Evolutionary conservation across 2,113 vertebrate genomes (phyloP), one percentile per base, ranked within the genome.

Genomic region (Xiphophorus couchianus): DNA sequence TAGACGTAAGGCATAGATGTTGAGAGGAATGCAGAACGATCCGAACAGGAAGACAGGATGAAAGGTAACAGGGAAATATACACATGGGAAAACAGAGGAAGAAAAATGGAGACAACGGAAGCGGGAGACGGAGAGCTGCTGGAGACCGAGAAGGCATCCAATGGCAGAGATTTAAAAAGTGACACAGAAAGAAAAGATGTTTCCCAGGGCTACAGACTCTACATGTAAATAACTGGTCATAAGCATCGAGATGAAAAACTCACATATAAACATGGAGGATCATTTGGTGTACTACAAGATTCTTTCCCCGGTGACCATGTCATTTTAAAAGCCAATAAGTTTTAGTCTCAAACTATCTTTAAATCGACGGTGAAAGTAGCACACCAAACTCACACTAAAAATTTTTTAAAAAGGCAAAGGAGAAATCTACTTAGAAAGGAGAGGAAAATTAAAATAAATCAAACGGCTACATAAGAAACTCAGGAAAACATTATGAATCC

Each of bases 191-290:
- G 5, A 28, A 35, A 22, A 66, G 14, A 73, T 35, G 37, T 25
- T 67, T 74, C 83, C 83, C 79, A 66, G 70, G 85, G 82, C 67
- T 80, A 39, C 14, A 64, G 64, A 72, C n/a, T 35, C 42, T 72
- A 84, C 75, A 80, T 51, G 79, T 77, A 73, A 82, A 71, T 74
- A 54, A 86, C 83, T 81, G 84, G 72, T 81, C 82, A 83, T 77
- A 69, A 77, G 39, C 42, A 76, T 12, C 62, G 42, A 80, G 73
- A 13, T 58, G 19, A 5, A 54, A 66, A 42, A 10, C 39, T 42
- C 10, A 8, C 48, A 76, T 44, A 76, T 37, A 71, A 44, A 80
- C 42, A 69, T 39, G 76, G 42, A 73, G 19, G 76, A 74, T 77
- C 73, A 85, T 68, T 77, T 79, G 77, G 74, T 64, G 15, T 5